Percentiles rank a stretch among this genome's conserved stretches.
phyloP scores from a whole-genome alignment of 2,797 vertebrate species.

The Acrossocheilus fasciatus region DNA sequence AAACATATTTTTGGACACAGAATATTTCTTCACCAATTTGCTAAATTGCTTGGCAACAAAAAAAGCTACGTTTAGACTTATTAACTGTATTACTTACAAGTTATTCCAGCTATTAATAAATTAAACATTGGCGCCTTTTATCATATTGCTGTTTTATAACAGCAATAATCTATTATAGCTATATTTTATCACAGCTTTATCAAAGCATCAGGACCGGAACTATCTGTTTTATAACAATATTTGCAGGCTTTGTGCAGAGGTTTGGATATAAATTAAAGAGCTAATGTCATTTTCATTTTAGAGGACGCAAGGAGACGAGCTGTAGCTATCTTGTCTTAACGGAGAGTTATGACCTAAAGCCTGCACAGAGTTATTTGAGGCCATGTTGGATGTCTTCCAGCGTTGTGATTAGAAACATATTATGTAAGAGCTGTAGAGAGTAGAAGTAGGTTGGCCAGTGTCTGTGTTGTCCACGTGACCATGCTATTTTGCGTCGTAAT shows the following conservation, averaged over 20 bases:
- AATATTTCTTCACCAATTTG: neutral
- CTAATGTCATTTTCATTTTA: neutral
- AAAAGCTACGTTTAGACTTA: neutral
- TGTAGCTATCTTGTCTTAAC: slow-evolving; percentile 15
- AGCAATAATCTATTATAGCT: neutral
- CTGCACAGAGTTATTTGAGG: slow-evolving; percentile 58
- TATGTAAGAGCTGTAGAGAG: slow-evolving; percentile 67
- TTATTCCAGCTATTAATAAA: neutral
- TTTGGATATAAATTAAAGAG: neutral
- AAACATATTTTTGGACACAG: neutral
- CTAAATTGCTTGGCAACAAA: neutral
- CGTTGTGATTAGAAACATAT: slow-evolving; percentile 64
- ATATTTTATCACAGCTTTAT: neutral
- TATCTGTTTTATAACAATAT: neutral
- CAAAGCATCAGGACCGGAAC: neutral
- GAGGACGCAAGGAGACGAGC: neutral
- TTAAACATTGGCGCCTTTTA: neutral
- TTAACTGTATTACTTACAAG: neutral
- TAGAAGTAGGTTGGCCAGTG: slow-evolving; percentile 67
- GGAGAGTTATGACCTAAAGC: slow-evolving; percentile 51
- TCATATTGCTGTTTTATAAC: neutral
- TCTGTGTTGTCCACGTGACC: slow-evolving; percentile 68
- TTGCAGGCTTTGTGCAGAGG: neutral
- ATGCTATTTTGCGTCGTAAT: slow-evolving; percentile 52
- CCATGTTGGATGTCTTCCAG: slow-evolving; percentile 59